Percentiles rank a stretch among this genome's conserved stretches.
phyloP scores from a whole-genome alignment of 2,113 vertebrate genomes.

The Oreochromis spilurus region DNA sequence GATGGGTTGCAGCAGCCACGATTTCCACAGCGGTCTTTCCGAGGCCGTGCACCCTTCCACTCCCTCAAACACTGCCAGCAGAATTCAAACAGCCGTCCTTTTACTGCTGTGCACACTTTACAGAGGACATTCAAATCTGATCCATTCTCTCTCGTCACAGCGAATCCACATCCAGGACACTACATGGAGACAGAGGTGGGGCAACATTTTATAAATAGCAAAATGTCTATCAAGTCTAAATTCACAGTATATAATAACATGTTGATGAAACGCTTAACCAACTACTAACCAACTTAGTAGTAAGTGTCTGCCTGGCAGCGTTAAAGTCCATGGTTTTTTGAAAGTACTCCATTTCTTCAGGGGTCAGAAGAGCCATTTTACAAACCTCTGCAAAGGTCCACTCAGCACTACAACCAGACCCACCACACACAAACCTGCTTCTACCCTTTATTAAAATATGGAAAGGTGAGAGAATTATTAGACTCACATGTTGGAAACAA shows the following conservation, averaged over 20 bases:
- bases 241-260: background rate
- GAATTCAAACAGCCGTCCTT: accelerated
- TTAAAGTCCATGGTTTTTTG: too few relatives aligned
- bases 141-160: accelerated
- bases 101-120: background rate
- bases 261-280: too few relatives aligned
- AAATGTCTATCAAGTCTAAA: background rate
- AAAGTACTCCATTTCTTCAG: too few relatives aligned
- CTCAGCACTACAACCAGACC: too few relatives aligned
- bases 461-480: too few relatives aligned
- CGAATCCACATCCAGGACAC: accelerated
- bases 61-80: background rate
- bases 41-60: background rate
- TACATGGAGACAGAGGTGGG: background rate
- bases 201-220: background rate
- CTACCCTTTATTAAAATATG: background rate
- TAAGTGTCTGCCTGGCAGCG: too few relatives aligned
- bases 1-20: background rate
- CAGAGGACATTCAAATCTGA: background rate
- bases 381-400: too few relatives aligned
- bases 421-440: background rate
- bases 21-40: background rate
- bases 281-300: too few relatives aligned
- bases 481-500: background rate
- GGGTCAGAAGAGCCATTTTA: too few relatives aligned